These are phyloP conservation scores for Chymomyza amoena DNA, from an alignment of 2,888 invertebrate species.

Conservation along the genomic window DNA sequence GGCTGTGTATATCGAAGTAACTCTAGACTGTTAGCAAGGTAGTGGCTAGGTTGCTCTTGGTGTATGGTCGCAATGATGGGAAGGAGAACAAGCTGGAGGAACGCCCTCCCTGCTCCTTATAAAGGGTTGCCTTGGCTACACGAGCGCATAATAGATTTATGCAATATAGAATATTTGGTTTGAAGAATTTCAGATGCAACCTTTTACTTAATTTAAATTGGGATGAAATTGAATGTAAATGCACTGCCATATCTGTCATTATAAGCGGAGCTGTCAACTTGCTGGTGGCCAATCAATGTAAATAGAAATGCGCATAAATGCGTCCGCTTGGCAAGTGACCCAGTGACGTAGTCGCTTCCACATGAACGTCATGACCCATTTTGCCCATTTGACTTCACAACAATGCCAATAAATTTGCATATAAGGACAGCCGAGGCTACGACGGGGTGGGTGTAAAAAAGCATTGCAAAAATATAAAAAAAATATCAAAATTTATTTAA, in stretches of 20 bases:
- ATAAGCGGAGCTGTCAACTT: background rate
- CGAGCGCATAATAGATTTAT: too few relatives aligned
- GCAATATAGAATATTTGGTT: too few relatives aligned
- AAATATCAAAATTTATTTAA: slow-evolving; percentile 51
- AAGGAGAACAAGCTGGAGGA: too few relatives aligned
- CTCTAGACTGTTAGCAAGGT: too few relatives aligned
- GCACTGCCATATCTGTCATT: slow-evolving; percentile 16
- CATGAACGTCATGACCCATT: slow-evolving; percentile 47
- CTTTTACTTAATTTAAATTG: background rate
- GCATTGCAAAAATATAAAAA: slow-evolving; percentile 46
- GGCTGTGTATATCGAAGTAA: too few relatives aligned
- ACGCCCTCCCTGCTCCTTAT: too few relatives aligned
- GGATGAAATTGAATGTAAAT: slow-evolving; percentile 2
- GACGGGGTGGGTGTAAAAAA: slow-evolving; percentile 30
- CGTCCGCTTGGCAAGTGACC: slow-evolving; percentile 12
- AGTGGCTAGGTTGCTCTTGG: too few relatives aligned
- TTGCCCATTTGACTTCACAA: slow-evolving; percentile 29
- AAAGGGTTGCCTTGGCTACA: too few relatives aligned
- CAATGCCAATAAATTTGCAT: slow-evolving; percentile 69
- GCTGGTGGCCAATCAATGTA: slow-evolving; percentile 28
- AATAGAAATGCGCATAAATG: slow-evolving; percentile 34
- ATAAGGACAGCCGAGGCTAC: slow-evolving; percentile 48
- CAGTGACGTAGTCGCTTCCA: background rate
- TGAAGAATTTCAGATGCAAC: too few relatives aligned
- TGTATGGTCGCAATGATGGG: too few relatives aligned